These are phyloP conservation scores for Apodemia zela DNA, from an alignment of 2,888 invertebrate species.

Conservation along the genomic window DNA sequence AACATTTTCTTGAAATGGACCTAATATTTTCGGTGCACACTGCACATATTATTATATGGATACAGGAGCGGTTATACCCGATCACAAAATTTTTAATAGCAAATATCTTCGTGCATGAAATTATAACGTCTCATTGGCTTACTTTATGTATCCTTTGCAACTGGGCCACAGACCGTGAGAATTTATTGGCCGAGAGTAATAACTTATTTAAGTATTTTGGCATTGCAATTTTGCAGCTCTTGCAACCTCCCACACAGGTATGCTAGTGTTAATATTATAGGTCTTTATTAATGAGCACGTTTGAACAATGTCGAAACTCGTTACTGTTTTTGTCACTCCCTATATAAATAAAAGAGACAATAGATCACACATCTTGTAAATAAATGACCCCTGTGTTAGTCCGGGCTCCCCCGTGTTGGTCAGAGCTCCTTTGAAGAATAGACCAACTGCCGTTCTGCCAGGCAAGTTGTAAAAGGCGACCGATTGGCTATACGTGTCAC, in stretches of 20 bases:
- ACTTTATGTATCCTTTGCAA: constrained; percentile 2
- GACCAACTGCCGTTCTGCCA: too few relatives aligned
- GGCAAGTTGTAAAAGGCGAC: too few relatives aligned
- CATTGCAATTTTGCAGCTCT: background rate
- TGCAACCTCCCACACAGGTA: background rate
- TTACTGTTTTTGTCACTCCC: too few relatives aligned
- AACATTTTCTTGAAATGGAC: too few relatives aligned
- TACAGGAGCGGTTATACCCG: background rate
- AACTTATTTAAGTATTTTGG: constrained; percentile 2
- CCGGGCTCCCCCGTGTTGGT: too few relatives aligned
- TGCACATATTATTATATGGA: background rate
- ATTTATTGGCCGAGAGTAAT: background rate
- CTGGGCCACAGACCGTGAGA: background rate
- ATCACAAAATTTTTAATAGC: background rate
- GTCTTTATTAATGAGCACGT: background rate
- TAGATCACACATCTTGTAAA: too few relatives aligned
- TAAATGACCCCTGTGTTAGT: too few relatives aligned
- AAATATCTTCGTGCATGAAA: background rate
- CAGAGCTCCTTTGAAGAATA: too few relatives aligned
- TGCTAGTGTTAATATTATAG: background rate
- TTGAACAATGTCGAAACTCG: background rate
- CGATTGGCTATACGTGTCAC: too few relatives aligned
- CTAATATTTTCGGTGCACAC: too few relatives aligned
- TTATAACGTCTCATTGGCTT: background rate
- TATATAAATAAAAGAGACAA: too few relatives aligned